Conservation (phyloP, 2,888 invertebrate species). For the Eristalis arbustorum region DNA sequence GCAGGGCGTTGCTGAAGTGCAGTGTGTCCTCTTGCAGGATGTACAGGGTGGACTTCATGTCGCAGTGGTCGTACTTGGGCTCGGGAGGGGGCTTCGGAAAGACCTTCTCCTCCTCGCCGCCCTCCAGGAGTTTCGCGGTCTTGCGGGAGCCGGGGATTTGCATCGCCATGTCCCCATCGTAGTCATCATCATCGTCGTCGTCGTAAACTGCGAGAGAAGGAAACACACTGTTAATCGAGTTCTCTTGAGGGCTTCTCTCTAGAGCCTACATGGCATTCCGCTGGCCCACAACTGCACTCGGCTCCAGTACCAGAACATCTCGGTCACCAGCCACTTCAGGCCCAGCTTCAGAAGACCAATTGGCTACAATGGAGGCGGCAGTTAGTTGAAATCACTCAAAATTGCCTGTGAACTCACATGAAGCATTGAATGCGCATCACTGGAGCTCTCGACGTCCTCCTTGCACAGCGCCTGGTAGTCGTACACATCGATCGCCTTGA, state of each 20-base stretch:
- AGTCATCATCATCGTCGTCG: constrained; percentile 79
- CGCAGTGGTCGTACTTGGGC: constrained; percentile 83
- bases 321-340: constrained; percentile 80
- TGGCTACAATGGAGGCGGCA: constrained; percentile 76
- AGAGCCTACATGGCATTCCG: constrained; percentile 78
- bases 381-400: neutral
- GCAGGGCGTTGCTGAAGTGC: constrained; percentile 80
- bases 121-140: constrained; percentile 76
- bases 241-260: too few species aligned
- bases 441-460: constrained; percentile 77
- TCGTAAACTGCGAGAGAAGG: constrained; percentile 76
- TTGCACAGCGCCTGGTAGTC: constrained; percentile 92
- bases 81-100: constrained; percentile 77
- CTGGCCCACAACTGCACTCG: constrained; percentile 78
- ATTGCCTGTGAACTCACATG: constrained; percentile 73
- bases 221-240: neutral
- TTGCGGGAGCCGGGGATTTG: constrained; percentile 70
- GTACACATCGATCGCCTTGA: constrained; percentile 87
- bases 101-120: constrained; percentile 79
- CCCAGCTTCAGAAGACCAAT: constrained; percentile 76
- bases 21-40: constrained; percentile 83
- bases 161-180: constrained; percentile 78
- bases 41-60: constrained; percentile 86
- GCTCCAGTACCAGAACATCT: constrained; percentile 78
- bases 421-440: constrained; percentile 75